A percentile compares a stretch with the other conserved stretches of the same genome.
phyloP scores from a whole-genome alignment of 2,888 invertebrate species.

The Xestia c-nigrum region DNA sequence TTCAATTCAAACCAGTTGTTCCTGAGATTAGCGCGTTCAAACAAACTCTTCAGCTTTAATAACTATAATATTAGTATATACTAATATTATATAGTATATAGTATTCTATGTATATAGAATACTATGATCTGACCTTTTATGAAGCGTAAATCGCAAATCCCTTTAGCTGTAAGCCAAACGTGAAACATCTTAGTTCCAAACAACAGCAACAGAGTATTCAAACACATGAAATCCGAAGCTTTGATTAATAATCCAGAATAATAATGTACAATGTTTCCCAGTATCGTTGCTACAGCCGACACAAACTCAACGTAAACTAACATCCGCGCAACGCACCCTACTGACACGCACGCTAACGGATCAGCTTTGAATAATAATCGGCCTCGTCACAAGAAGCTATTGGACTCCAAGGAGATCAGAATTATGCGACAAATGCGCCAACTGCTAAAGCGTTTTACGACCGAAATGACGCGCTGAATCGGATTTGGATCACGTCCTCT shows the following conservation, averaged over 20 bases:
- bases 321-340: slow-evolving; percentile 50
- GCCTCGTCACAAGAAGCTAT: slow-evolving; percentile 70
- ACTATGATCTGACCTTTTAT: slow-evolving; percentile 29
- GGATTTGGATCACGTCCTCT: slow-evolving; percentile 89
- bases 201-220: neutral
- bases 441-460: slow-evolving; percentile 88
- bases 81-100: too few species aligned
- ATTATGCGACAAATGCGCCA: slow-evolving; percentile 88
- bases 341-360: slow-evolving; percentile 69
- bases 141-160: slow-evolving; percentile 6
- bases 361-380: slow-evolving; percentile 84
- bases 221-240: slow-evolving; percentile 3
- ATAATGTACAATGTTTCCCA: slow-evolving; percentile 24
- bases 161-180: neutral
- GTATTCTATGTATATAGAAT: too few species aligned
- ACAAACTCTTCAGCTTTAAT: too few species aligned
- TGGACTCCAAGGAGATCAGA: slow-evolving; percentile 80
- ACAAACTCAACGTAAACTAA: slow-evolving; percentile 36
- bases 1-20: too few species aligned
- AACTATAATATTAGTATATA: too few species aligned
- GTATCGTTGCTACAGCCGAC: slow-evolving; percentile 16
- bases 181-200: slow-evolving; percentile 13
- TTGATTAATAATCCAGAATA: slow-evolving; percentile 36
- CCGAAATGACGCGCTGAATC: slow-evolving; percentile 86
- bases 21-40: too few species aligned